These are phyloP conservation scores for Brachymystax lenok DNA, from an alignment of 2,797 vertebrate species.

Conservation along the genomic window DNA sequence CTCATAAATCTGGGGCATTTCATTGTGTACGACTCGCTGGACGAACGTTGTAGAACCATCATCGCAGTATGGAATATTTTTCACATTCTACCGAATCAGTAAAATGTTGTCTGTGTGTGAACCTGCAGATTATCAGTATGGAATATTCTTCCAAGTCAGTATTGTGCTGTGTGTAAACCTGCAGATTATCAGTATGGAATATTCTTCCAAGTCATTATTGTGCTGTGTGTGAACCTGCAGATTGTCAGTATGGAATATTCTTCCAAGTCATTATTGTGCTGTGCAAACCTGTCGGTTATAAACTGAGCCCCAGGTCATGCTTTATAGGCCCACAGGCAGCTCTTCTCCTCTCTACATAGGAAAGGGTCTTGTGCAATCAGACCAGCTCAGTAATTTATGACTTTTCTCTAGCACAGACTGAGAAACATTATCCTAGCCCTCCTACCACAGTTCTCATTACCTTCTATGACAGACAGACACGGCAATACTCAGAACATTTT, in stretches of 20 bases:
- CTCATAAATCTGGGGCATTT: background rate
- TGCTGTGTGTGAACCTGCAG: constrained; percentile 27
- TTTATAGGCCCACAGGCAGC: constrained; percentile 37
- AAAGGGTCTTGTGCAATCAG: constrained; percentile 46
- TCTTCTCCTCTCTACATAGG: constrained; percentile 31
- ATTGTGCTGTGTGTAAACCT: constrained; percentile 26
- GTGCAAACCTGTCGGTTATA: constrained; percentile 33
- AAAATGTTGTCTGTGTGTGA: background rate
- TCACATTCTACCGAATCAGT: background rate
- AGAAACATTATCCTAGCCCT: background rate
- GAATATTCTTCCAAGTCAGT: background rate
- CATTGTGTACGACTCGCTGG: background rate
- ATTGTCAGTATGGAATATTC: background rate
- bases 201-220: background rate
- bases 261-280: background rate
- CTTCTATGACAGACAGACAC: constrained; percentile 17
- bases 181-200: background rate
- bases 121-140: background rate
- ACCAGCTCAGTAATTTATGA: constrained; percentile 53
- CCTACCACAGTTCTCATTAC: constrained; percentile 18
- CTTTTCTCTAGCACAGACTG: constrained; percentile 23
- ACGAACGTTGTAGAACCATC: background rate
- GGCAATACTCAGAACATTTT: constrained; percentile 25
- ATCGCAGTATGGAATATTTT: too few species aligned
- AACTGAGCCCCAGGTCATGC: constrained; percentile 46